phyloP scores from a whole-genome alignment of 2,113 vertebrate genomes.

The Neodon shergylaensis region DNA sequence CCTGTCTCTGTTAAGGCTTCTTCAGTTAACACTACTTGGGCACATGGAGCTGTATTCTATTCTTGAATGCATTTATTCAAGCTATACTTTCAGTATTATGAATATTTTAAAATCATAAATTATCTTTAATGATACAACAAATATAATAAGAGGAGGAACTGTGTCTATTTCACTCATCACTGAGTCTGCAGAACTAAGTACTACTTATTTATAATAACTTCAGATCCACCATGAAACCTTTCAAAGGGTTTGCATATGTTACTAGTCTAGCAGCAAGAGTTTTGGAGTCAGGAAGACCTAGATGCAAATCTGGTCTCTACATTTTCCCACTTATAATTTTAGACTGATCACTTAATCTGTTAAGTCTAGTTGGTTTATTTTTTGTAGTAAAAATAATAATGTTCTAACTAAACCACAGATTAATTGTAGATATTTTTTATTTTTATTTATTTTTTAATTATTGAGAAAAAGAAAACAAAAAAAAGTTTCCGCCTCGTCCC shows the following conservation, averaged over 20 bases:
- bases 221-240: neutral
- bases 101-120: slow-evolving; percentile 24
- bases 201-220: neutral
- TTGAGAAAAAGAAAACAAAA: too few relatives aligned
- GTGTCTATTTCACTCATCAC: neutral
- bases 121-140: neutral
- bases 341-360: neutral
- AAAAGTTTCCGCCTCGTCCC: too few relatives aligned
- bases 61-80: neutral
- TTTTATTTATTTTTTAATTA: too few relatives aligned
- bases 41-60: neutral
- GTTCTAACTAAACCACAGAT: neutral
- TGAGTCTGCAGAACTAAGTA: neutral
- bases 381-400: slow-evolving; percentile 15
- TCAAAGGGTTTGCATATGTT: neutral
- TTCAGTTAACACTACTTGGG: neutral
- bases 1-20: neutral
- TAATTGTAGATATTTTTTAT: neutral
- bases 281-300: neutral
- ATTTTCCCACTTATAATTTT: slow-evolving; percentile 2
- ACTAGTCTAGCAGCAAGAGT: neutral
- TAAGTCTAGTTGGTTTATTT: neutral
- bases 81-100: neutral
- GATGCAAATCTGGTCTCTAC: neutral
- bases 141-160: neutral